These are phyloP conservation scores for Myotis vivesi DNA, from an alignment of 2,797 vertebrate species.

Conservation along the genomic window DNA sequence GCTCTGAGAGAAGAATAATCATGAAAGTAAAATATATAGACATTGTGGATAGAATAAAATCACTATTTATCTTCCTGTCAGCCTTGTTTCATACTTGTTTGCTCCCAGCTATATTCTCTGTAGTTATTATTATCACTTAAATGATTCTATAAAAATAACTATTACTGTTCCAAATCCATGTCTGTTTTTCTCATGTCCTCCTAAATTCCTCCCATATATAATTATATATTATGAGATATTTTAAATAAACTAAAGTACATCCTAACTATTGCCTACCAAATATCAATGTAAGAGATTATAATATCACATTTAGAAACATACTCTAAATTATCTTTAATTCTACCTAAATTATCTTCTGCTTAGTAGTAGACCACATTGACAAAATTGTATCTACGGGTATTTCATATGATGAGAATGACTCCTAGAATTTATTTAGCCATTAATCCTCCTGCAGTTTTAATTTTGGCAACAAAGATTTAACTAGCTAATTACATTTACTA, in stretches of 20 bases:
- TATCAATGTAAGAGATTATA: background rate
- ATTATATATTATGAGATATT: background rate
- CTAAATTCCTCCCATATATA: background rate
- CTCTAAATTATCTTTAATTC: conserved; percentile 35
- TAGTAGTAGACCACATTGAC: background rate
- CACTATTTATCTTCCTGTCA: background rate
- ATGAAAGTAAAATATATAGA: background rate
- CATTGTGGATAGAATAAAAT: background rate
- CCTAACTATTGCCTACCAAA: background rate
- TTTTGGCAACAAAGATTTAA: conserved; percentile 50
- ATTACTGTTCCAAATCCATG: background rate
- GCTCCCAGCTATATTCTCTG: background rate
- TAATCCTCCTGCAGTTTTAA: conserved; percentile 51
- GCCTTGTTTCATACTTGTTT: background rate
- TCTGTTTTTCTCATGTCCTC: background rate
- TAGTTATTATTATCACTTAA: background rate
- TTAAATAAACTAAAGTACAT: conserved; percentile 18
- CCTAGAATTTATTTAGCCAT: conserved; percentile 39
- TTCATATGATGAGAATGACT: background rate
- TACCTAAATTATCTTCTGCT: background rate
- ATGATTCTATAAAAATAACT: background rate
- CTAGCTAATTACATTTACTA: conserved; percentile 58
- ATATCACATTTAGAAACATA: conserved; percentile 41
- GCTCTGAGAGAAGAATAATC: background rate
- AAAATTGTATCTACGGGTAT: background rate